phyloP scores from a whole-genome alignment of 2,113 vertebrate species.

The Poecile atricapillus region DNA sequence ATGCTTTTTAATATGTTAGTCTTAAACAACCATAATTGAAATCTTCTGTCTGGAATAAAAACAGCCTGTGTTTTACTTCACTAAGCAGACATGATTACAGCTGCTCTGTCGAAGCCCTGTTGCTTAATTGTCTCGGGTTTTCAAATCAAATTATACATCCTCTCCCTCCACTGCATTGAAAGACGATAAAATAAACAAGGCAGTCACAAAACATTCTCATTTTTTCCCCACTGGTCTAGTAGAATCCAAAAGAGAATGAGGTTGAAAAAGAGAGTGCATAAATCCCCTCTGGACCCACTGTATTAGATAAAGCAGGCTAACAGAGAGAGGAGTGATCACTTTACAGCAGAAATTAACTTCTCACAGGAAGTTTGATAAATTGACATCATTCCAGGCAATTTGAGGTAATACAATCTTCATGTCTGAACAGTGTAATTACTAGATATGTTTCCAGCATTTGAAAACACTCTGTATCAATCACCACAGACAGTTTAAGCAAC shows the following conservation, averaged over 20 bases:
- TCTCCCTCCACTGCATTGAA: neutral
- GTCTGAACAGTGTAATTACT: conserved; percentile 62
- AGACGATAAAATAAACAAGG: conserved; percentile 41
- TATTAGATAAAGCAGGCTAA: conserved; percentile 59
- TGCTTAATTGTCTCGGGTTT: conserved; percentile 42
- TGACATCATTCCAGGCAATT: conserved; percentile 64
- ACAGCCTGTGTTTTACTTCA: conserved; percentile 23
- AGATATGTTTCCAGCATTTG: conserved; percentile 39
- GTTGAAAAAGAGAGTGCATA: conserved; percentile 10
- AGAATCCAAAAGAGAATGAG: conserved; percentile 19
- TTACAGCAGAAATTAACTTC: conserved; percentile 44
- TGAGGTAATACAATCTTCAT: conserved; percentile 60
- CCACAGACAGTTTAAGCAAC: neutral
- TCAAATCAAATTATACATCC: conserved; percentile 42
- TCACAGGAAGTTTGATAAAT: conserved; percentile 59
- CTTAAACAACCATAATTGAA: conserved; percentile 56
- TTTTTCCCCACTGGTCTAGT: neutral
- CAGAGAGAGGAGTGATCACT: conserved; percentile 13
- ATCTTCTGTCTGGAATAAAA: conserved; percentile 57
- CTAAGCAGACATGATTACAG: conserved; percentile 23
- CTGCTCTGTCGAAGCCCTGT: neutral
- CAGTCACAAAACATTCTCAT: neutral
- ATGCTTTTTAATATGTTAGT: conserved; percentile 37
- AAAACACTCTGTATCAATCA: conserved; percentile 53
- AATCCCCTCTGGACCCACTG: conserved; percentile 5